Conservation (phyloP, 1,140 invertebrate genomes). For the Nylanderia fulva region DNA sequence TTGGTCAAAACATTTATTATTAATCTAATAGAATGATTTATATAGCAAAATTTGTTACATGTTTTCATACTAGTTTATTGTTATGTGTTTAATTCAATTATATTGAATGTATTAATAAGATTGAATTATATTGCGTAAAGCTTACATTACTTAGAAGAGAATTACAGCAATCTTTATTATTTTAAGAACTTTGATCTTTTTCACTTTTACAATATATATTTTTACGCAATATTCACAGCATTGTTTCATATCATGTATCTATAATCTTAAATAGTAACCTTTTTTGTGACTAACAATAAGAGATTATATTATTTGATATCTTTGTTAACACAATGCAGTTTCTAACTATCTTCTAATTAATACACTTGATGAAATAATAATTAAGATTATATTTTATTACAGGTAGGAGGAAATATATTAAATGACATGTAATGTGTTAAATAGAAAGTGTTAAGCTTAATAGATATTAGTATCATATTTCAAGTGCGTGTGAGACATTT, state of each 20-base stretch:
- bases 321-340: neutral
- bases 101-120: neutral
- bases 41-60: slow-evolving; percentile 9
- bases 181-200: too few relatives aligned
- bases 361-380: neutral
- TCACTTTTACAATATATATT: too few relatives aligned
- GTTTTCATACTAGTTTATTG: neutral
- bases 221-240: neutral
- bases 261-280: neutral
- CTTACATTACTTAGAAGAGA: too few relatives aligned
- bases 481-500: slow-evolving; percentile 71
- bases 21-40: neutral
- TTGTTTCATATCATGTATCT: neutral
- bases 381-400: slow-evolving; percentile 57
- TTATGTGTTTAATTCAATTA: neutral
- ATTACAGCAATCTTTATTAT: too few relatives aligned
- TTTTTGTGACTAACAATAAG: neutral
- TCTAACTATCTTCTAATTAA: neutral
- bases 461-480: slow-evolving; percentile 57
- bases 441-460: slow-evolving; percentile 54
- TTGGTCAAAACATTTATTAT: too few relatives aligned
- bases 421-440: slow-evolving; percentile 51
- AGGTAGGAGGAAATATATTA: slow-evolving; percentile 51
- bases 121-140: neutral
- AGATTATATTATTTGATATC: neutral